phyloP scores from a whole-genome alignment of 2,797 vertebrate genomes.

The Clarias pachynema region DNA sequence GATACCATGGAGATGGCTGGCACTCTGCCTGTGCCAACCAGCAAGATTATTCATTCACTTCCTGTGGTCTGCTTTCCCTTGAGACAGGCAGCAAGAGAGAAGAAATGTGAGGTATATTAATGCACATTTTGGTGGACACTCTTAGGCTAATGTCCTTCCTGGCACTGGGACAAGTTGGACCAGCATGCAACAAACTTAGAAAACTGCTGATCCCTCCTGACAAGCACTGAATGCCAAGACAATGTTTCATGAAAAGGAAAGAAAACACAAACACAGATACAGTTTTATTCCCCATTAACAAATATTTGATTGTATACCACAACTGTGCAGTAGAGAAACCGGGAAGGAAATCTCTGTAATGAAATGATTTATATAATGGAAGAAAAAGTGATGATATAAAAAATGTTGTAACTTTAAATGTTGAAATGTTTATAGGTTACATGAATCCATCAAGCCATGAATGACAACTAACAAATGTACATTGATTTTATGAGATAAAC shows the following conservation, averaged over 20 bases:
- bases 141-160: conserved; percentile 59
- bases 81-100: conserved; percentile 15
- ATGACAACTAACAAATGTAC: not conserved
- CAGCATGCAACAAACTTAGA: conserved; percentile 45
- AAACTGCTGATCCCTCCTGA: conserved; percentile 48
- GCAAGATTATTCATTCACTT: conserved; percentile 41
- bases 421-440: not conserved
- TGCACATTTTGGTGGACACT: conserved; percentile 57
- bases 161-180: conserved; percentile 50
- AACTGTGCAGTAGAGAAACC: not conserved
- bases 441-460: not conserved
- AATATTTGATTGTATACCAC: not conserved
- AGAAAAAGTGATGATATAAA: not conserved
- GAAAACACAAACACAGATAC: conserved; percentile 9
- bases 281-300: conserved; percentile 7
- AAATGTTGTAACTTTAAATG: not conserved
- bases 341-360: conserved; percentile 8
- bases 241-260: conserved; percentile 33
- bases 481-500: not conserved
- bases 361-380: not conserved
- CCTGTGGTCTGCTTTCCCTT: conserved; percentile 36
- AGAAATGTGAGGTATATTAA: conserved; percentile 51
- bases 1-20: conserved; percentile 42
- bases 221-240: conserved; percentile 49
- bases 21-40: conserved; percentile 30